Evolutionary conservation across 2,113 vertebrate genomes (phyloP).

Genomic region (Lasiurus cinereus): DNA sequence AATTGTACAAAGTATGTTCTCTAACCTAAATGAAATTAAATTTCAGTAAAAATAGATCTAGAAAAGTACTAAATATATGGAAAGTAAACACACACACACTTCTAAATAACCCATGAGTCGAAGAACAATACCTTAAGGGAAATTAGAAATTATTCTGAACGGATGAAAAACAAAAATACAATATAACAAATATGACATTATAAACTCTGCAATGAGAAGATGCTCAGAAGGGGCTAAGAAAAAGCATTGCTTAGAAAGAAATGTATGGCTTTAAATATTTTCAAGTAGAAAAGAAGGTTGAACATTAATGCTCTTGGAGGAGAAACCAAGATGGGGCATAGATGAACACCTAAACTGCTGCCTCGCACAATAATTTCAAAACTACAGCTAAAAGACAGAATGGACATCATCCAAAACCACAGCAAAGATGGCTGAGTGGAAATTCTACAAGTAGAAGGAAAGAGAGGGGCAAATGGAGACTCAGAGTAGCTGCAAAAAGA

Average conservation of each 20-base stretch:
- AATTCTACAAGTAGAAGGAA: no score
- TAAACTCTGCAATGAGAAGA: neutral
- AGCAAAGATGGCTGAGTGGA: no score
- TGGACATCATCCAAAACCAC: no score
- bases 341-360: no score
- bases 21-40: slow-evolving; percentile 9
- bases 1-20: slow-evolving; percentile 35
- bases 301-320: neutral
- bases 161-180: slow-evolving; percentile 21
- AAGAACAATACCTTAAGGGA: neutral
- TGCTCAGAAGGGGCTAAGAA: neutral
- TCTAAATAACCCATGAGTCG: neutral
- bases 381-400: no score
- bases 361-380: no score
- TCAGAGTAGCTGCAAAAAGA: no score
- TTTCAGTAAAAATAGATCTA: slow-evolving; percentile 42
- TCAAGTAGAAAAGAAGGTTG: slow-evolving; percentile 29
- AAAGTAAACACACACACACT: neutral
- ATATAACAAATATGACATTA: neutral
- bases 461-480: no score
- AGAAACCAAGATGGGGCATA: no score
- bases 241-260: neutral
- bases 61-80: neutral
- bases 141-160: slow-evolving; percentile 37
- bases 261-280: slow-evolving; percentile 31